Conservation (phyloP, 2,888 invertebrate genomes). For the Cancer borealis region DNA sequence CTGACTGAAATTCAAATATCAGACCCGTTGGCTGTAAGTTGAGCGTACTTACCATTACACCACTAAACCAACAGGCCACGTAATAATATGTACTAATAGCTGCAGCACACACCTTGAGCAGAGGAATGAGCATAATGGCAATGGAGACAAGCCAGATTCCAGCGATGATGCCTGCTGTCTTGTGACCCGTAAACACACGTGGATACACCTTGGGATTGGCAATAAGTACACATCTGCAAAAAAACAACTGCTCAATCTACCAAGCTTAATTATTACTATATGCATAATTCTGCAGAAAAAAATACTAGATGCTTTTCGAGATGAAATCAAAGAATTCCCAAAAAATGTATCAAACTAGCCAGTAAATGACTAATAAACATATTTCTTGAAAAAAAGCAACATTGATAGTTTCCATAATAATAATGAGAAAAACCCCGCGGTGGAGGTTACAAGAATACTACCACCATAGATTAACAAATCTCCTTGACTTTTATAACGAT, state of each 20-base stretch:
- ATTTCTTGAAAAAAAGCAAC: neutral
- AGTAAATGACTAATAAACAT: too few species aligned
- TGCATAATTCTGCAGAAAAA: neutral
- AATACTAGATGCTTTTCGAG: neutral
- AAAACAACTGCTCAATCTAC: neutral
- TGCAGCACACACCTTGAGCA: conserved; percentile 63
- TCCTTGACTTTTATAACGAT: too few species aligned
- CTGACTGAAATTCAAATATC: too few species aligned
- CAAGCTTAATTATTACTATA: neutral
- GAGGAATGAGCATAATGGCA: conserved; percentile 72
- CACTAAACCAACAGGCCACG: too few species aligned
- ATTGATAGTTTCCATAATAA: neutral
- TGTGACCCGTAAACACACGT: conserved; percentile 63
- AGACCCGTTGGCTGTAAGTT: too few species aligned
- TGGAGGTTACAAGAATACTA: too few species aligned
- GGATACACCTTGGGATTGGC: conserved; percentile 72
- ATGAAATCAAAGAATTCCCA: too few species aligned
- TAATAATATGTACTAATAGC: neutral
- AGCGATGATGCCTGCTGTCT: conserved; percentile 64
- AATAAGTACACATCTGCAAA: conserved; percentile 74
- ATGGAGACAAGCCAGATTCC: conserved; percentile 74
- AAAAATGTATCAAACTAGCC: too few species aligned
- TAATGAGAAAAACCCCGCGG: neutral
- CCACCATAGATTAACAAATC: too few species aligned
- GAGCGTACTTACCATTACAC: too few species aligned